Conservation (phyloP, 2,113 vertebrate genomes). For the Oncorhynchus kisutch region DNA sequence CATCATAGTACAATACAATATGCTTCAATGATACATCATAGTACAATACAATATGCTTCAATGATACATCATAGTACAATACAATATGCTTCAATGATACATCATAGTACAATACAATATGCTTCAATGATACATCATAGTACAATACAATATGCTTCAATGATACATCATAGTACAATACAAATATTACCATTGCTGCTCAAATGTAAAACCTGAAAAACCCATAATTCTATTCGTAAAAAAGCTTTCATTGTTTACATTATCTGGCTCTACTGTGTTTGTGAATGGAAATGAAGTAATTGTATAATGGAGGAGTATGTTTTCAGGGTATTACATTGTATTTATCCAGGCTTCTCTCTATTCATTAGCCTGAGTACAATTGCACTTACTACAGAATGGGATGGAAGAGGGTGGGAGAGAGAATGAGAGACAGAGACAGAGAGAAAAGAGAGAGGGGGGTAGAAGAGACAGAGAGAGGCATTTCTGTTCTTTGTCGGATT, state of each 20-base stretch:
- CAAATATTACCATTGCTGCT: not conserved
- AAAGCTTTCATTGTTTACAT: conserved; percentile 1
- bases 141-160: not conserved
- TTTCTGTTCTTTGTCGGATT: conserved; percentile 14
- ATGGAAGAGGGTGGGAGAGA: not conserved
- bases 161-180: not conserved
- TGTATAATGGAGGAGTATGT: conserved; percentile 3
- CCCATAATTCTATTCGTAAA: not conserved
- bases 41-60: not conserved
- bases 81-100: not conserved
- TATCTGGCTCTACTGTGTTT: conserved; percentile 4
- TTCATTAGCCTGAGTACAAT: not conserved
- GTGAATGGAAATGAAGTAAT: not conserved
- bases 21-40: too few species aligned
- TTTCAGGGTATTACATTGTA: conserved; percentile 7
- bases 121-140: not conserved
- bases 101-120: not conserved
- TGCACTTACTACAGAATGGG: too few species aligned
- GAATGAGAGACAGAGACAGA: not conserved
- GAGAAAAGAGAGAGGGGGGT: not conserved
- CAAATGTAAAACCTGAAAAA: not conserved
- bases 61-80: not conserved
- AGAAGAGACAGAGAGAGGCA: too few species aligned
- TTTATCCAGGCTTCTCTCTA: conserved; percentile 4
- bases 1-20: too few species aligned